A percentile compares a stretch with the other conserved stretches of the same genome.
These are phyloP conservation scores for Atherinosoma microstoma DNA, from an alignment of 2,797 vertebrate genomes.

Conservation along the genomic window DNA sequence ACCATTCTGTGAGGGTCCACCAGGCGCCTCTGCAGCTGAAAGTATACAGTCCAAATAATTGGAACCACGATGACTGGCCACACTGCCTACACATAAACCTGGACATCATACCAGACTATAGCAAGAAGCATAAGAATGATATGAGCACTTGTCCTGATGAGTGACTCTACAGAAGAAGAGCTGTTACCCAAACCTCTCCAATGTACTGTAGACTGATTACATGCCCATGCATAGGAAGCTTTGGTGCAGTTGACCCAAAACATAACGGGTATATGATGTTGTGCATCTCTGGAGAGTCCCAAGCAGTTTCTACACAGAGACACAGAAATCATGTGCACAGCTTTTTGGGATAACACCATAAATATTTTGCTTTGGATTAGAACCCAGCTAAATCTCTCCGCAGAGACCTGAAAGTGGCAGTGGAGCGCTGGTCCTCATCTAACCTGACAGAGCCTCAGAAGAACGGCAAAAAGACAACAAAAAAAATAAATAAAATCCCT, in stretches of 20 bases:
- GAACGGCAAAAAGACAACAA: neutral
- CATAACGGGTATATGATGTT: neutral
- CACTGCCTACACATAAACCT: neutral
- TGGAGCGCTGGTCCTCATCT: neutral
- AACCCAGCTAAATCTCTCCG: neutral
- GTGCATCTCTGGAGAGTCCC: neutral
- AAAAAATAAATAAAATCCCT: too few relatives aligned
- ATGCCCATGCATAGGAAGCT: too few relatives aligned
- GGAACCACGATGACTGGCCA: neutral
- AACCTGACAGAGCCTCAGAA: neutral
- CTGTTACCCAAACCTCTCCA: neutral
- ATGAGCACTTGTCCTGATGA: neutral
- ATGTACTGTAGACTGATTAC: neutral
- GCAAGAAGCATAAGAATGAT: neutral
- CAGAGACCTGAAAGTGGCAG: neutral
- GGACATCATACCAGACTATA: neutral
- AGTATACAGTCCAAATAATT: neutral
- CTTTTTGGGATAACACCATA: neutral
- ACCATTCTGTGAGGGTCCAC: neutral
- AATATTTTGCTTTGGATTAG: neutral
- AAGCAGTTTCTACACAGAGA: neutral
- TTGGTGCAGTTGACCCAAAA: neutral
- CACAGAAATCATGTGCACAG: neutral
- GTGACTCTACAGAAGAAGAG: neutral
- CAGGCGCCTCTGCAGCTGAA: neutral